A percentile compares a stretch with the other conserved stretches of the same genome.
phyloP scores from a whole-genome alignment of 2,888 invertebrate genomes.

The Eremobia ochroleuca region DNA sequence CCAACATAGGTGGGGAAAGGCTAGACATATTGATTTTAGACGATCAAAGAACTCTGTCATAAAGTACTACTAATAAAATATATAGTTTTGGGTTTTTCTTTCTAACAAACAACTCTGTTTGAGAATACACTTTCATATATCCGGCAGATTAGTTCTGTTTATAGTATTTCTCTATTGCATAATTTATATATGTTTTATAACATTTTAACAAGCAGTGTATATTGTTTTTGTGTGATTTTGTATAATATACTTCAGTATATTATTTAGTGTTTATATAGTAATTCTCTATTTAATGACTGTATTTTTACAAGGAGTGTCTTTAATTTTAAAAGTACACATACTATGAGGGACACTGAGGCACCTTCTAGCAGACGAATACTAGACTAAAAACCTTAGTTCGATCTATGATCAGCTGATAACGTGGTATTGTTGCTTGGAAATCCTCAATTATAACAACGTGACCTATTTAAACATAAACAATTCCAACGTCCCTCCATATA shows the following conservation, averaged over 20 bases:
- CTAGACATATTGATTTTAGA: neutral
- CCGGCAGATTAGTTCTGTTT: no score
- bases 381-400: neutral
- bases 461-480: neutral
- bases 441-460: neutral
- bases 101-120: neutral
- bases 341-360: neutral
- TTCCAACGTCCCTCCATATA: neutral
- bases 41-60: neutral
- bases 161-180: no score
- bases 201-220: no score
- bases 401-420: neutral
- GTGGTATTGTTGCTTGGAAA: neutral
- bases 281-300: neutral
- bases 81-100: no score
- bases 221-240: no score
- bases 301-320: no score
- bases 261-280: neutral
- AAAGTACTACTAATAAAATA: neutral
- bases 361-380: neutral
- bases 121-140: neutral
- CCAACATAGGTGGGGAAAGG: no score
- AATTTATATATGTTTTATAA: no score
- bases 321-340: neutral
- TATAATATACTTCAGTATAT: no score